A percentile compares a stretch with the other conserved stretches of the same genome.
phyloP scores from a whole-genome alignment of 2,113 vertebrate genomes.

The Corythoichthys intestinalis region DNA sequence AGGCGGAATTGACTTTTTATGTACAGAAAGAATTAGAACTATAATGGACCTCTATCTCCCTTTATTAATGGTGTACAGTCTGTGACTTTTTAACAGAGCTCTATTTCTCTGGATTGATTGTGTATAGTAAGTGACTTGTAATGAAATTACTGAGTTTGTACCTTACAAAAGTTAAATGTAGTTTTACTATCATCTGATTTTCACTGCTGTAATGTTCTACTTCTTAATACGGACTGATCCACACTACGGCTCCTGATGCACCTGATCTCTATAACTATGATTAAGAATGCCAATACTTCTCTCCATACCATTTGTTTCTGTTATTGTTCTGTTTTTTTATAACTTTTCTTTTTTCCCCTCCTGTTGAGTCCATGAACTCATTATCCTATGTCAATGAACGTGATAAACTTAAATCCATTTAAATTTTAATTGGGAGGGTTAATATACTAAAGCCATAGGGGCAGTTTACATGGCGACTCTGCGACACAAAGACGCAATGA shows the following conservation, averaged over 20 bases:
- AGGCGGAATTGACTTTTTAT: background rate
- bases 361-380: background rate
- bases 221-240: slow-evolving; percentile 14
- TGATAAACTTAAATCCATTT: too few species aligned
- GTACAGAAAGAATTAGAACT: slow-evolving; percentile 21
- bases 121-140: background rate
- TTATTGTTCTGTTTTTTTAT: background rate
- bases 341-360: background rate
- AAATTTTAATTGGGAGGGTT: too few species aligned
- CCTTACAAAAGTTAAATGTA: background rate
- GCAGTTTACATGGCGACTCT: too few species aligned
- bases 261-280: slow-evolving; percentile 14
- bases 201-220: slow-evolving; percentile 13
- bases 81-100: background rate
- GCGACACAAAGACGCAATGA: too few species aligned
- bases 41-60: slow-evolving; percentile 26
- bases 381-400: background rate
- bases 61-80: slow-evolving; percentile 3
- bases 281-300: slow-evolving; percentile 5
- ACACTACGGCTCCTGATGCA: slow-evolving; percentile 14
- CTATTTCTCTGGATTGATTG: too few species aligned
- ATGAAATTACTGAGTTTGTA: slow-evolving; percentile 22
- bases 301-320: background rate
- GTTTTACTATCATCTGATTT: slow-evolving; percentile 1
- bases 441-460: too few species aligned